Conservation (phyloP, 2,888 invertebrate genomes). For the Labia minor region DNA sequence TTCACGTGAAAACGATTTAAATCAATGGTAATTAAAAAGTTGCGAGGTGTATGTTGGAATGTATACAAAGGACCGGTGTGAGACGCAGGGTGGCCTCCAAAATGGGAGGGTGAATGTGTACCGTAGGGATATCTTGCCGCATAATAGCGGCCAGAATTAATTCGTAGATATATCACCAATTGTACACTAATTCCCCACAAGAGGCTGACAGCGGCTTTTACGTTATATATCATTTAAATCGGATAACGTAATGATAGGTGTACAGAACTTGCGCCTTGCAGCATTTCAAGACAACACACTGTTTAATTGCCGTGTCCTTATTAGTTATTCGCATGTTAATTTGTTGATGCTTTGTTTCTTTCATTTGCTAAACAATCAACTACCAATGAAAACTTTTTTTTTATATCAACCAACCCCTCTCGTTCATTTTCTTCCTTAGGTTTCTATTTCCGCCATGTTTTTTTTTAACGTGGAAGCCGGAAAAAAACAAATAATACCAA, state of each 20-base stretch:
- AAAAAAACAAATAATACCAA: constrained; percentile 13
- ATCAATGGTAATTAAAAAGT: too few species aligned
- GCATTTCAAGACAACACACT: background rate
- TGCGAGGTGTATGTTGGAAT: background rate
- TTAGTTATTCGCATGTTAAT: background rate
- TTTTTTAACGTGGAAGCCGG: background rate
- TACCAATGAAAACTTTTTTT: background rate
- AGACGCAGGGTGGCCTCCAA: background rate
- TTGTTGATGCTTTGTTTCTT: background rate
- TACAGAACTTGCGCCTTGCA: background rate
- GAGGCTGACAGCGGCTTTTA: constrained; percentile 13
- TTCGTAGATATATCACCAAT: constrained; percentile 13
- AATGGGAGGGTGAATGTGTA: background rate
- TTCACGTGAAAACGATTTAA: too few species aligned
- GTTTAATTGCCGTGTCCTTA: background rate
- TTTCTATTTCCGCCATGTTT: background rate
- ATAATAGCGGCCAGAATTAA: constrained; percentile 4
- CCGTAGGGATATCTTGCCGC: constrained; percentile 7
- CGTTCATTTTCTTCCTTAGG: background rate
- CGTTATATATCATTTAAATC: constrained; percentile 6
- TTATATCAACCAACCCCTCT: background rate
- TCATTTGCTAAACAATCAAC: background rate
- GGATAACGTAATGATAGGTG: constrained; percentile 3
- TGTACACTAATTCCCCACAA: constrained; percentile 8
- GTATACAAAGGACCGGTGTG: background rate